Percentiles rank a stretch among this genome's conserved stretches.
These are phyloP conservation scores for Drosophila jambulina DNA, from an alignment of 1,140 invertebrate genomes.

Conservation along the genomic window DNA sequence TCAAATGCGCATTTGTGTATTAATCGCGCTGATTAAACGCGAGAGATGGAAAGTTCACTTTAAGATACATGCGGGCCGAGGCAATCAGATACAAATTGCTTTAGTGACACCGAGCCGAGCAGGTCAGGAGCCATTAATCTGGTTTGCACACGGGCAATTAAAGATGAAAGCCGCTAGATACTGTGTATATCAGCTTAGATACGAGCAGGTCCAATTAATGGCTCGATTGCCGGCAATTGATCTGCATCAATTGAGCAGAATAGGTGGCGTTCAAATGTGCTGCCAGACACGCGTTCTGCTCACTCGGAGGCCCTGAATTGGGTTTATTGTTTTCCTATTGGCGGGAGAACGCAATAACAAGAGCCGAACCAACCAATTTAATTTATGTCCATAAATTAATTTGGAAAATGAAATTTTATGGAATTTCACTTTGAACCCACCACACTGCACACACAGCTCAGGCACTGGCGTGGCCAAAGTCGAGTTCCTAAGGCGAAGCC, in stretches of 20 bases:
- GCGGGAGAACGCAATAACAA: conserved; percentile 36
- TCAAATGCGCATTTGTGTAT: conserved; percentile 73
- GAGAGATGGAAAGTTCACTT: conserved; percentile 18
- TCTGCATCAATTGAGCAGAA: conserved; percentile 11
- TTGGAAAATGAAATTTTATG: conserved; percentile 80
- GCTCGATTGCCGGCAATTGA: conserved; percentile 35
- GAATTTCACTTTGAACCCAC: conserved; percentile 79
- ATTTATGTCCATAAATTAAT: conserved; percentile 83
- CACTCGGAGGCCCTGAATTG: conserved; percentile 25
- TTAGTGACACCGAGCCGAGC: conserved; percentile 24
- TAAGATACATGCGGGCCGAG: conserved; percentile 14
- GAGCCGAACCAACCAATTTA: conserved; percentile 51
- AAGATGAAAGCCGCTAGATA: not conserved
- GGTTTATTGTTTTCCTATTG: conserved; percentile 45
- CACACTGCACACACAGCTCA: conserved; percentile 29
- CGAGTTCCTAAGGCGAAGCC: conserved; percentile 32
- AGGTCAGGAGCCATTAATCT: conserved; percentile 45
- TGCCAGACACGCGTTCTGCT: conserved; percentile 16
- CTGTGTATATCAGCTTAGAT: not conserved
- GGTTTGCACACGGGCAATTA: conserved; percentile 31
- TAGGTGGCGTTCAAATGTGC: not conserved
- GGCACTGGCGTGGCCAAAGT: conserved; percentile 42
- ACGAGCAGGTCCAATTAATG: conserved; percentile 15
- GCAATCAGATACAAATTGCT: conserved; percentile 46
- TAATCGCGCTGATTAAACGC: conserved; percentile 69